Conservation (phyloP, 2,797 vertebrate species). For the Dicrostonyx torquatus region DNA sequence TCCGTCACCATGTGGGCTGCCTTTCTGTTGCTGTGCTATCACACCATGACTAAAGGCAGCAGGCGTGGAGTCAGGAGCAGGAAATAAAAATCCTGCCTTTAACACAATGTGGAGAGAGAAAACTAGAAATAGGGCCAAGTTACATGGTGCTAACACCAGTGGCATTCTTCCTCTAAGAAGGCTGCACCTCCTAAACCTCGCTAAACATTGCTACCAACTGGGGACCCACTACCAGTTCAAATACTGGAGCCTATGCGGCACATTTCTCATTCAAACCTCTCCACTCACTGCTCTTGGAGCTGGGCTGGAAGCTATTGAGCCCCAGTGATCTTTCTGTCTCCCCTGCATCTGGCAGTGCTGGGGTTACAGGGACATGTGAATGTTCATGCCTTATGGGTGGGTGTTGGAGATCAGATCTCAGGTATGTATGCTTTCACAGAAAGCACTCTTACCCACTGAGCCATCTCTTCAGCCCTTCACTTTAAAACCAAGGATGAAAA, state of each 20-base stretch:
- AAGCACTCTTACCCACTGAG: neutral
- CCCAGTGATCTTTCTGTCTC: neutral
- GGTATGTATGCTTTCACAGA: neutral
- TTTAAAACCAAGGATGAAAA: neutral
- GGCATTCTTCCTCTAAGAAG: neutral
- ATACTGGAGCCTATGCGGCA: too few relatives aligned
- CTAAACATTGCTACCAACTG: neutral
- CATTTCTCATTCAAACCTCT: neutral
- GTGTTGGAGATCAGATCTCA: neutral
- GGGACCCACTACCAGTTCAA: too few relatives aligned
- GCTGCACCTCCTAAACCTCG: too few relatives aligned
- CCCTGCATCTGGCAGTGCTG: too few relatives aligned
- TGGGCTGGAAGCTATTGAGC: neutral
- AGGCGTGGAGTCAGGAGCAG: neutral
- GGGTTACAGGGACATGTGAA: neutral
- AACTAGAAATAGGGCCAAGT: neutral
- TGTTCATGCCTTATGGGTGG: too few relatives aligned
- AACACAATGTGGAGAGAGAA: neutral
- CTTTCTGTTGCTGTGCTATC: neutral
- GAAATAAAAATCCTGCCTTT: neutral
- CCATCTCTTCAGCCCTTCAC: neutral
- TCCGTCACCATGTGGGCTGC: neutral
- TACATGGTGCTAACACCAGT: neutral
- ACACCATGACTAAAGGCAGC: neutral
- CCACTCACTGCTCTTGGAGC: neutral